phyloP scores from a whole-genome alignment of 2,888 invertebrate species.

The Phania funesta region DNA sequence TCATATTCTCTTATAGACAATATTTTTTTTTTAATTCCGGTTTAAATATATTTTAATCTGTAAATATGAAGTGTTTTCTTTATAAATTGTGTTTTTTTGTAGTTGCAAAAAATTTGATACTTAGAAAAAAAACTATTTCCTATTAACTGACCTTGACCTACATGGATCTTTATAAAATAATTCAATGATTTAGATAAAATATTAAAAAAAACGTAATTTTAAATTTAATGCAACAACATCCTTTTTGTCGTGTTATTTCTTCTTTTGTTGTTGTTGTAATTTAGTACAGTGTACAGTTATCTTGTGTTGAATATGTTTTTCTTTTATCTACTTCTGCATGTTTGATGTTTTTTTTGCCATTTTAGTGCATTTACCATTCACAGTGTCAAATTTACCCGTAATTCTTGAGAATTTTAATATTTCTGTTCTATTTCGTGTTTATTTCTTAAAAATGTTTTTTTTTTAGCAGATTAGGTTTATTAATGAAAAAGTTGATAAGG shows the following conservation, averaged over 20 bases:
- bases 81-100: conserved; percentile 5
- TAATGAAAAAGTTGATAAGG: background rate
- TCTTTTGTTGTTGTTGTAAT: background rate
- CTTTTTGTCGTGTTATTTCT: conserved; percentile 2
- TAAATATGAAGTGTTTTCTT: background rate
- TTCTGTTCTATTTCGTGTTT: conserved; percentile 39
- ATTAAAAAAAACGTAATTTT: background rate
- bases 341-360: conserved; percentile 34
- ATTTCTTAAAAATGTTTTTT: conserved; percentile 36
- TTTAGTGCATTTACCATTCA: conserved; percentile 66
- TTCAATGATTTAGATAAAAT: conserved; percentile 6
- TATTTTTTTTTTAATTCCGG: conserved; percentile 50
- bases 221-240: conserved; percentile 6
- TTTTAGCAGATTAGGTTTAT: conserved; percentile 23
- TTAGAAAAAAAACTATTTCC: background rate
- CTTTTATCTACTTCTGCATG: conserved; percentile 35
- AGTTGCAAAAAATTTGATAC: conserved; percentile 31
- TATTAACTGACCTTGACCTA: conserved; percentile 57
- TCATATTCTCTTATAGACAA: conserved; percentile 42
- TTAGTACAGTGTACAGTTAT: conserved; percentile 34
- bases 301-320: conserved; percentile 15
- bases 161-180: conserved; percentile 8
- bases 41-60: conserved; percentile 33
- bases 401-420: conserved; percentile 63
- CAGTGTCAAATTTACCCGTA: conserved; percentile 64